Percentiles rank a stretch among this genome's conserved stretches.
phyloP scores from a whole-genome alignment of 2,888 invertebrate genomes.

The Petrolisthes manimaculis region DNA sequence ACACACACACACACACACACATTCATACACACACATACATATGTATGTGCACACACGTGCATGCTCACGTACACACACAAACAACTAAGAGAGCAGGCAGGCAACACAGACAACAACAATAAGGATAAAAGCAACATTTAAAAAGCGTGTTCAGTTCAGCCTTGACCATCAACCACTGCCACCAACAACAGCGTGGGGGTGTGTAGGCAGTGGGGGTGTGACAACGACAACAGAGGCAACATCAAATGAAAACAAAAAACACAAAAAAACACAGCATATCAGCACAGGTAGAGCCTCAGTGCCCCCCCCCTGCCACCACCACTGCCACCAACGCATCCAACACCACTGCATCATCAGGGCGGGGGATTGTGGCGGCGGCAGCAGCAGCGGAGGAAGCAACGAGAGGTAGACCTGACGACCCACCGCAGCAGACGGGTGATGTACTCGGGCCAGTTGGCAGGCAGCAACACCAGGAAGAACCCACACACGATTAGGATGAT shows the following conservation, averaged over 20 bases:
- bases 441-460: slow-evolving; percentile 96
- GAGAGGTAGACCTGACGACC: slow-evolving; percentile 27
- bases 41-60: slow-evolving; percentile 25
- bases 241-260: not conserved
- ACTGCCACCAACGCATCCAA: not conserved
- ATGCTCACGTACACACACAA: slow-evolving; percentile 25
- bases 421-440: slow-evolving; percentile 89
- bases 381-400: slow-evolving; percentile 18
- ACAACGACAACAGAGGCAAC: not conserved
- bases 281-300: too few species aligned
- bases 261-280: too few species aligned
- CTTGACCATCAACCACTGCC: not conserved
- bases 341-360: not conserved
- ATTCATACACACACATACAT: not conserved
- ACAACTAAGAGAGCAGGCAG: not conserved
- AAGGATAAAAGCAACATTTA: too few species aligned
- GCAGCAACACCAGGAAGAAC: slow-evolving; percentile 93
- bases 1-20: not conserved
- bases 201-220: not conserved
- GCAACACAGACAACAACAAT: not conserved
- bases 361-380: not conserved
- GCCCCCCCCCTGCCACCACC: not conserved
- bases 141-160: too few species aligned
- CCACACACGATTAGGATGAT: slow-evolving; percentile 91
- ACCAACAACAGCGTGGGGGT: not conserved